Percentiles rank a stretch among this genome's conserved stretches.
These are phyloP conservation scores for Ichneumoninae sp. DNA, from an alignment of 2,888 invertebrate genomes.

Conservation along the genomic window DNA sequence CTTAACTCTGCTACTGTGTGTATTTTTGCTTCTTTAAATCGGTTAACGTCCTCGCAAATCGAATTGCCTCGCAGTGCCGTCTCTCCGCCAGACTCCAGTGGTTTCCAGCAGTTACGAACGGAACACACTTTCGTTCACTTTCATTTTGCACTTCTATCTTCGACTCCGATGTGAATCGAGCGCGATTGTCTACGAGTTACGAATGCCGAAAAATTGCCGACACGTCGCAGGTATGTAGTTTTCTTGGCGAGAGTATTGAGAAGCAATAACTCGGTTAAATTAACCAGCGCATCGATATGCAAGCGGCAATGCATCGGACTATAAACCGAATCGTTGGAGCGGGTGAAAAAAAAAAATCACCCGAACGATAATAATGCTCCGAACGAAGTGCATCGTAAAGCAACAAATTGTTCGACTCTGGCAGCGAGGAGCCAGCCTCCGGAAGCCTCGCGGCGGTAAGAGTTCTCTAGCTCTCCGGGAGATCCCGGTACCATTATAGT, in stretches of 20 bases:
- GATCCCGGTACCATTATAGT: neutral
- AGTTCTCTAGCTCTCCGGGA: conserved; percentile 25
- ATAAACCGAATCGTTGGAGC: conserved; percentile 7
- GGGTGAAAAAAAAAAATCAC: neutral
- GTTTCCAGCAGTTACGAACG: conserved; percentile 20
- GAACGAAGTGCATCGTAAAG: conserved; percentile 53
- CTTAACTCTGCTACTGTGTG: neutral
- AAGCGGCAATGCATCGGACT: neutral
- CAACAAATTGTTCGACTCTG: conserved; percentile 20
- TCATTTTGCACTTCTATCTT: conserved; percentile 31
- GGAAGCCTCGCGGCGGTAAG: conserved; percentile 45
- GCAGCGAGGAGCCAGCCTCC: neutral
- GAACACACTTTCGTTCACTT: conserved; percentile 54
- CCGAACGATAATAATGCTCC: conserved; percentile 16
- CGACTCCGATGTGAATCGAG: neutral
- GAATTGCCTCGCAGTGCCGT: neutral
- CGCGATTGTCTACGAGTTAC: neutral
- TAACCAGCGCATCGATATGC: neutral
- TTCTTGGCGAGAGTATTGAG: neutral
- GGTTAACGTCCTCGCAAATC: conserved; percentile 19
- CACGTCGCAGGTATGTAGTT: neutral
- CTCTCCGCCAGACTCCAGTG: neutral
- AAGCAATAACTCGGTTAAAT: neutral
- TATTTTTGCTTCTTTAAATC: neutral
- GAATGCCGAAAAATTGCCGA: neutral